Conservation (phyloP, 2,797 vertebrate species). For the Epinephelus coioides region DNA sequence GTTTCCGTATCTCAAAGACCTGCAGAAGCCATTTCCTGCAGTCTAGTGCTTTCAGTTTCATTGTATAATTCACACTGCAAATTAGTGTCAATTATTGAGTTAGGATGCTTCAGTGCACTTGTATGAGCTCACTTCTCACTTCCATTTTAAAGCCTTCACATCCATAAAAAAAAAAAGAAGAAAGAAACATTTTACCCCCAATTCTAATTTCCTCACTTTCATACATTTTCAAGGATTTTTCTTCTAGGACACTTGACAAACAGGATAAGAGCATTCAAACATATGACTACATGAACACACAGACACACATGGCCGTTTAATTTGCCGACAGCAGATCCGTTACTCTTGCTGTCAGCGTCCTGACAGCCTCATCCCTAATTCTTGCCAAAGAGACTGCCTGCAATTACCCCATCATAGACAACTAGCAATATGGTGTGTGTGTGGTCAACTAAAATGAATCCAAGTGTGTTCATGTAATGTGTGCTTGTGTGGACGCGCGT, state of each 20-base stretch:
- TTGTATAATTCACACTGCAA: slow-evolving; percentile 69
- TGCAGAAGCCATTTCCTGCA: slow-evolving; percentile 46
- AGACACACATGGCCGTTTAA: slow-evolving; percentile 61
- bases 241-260: slow-evolving; percentile 52
- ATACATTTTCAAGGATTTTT: slow-evolving; percentile 44
- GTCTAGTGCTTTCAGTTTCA: slow-evolving; percentile 59
- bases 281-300: slow-evolving; percentile 51
- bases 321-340: slow-evolving; percentile 77
- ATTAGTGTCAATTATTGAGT: slow-evolving; percentile 64
- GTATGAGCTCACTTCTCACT: slow-evolving; percentile 51
- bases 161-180: background rate
- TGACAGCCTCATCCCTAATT: slow-evolving; percentile 83
- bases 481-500: slow-evolving; percentile 33
- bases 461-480: slow-evolving; percentile 42
- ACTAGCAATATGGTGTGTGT: slow-evolving; percentile 42
- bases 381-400: slow-evolving; percentile 75
- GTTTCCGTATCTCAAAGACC: slow-evolving; percentile 52
- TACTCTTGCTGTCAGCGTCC: slow-evolving; percentile 73
- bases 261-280: slow-evolving; percentile 45
- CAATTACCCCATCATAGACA: slow-evolving; percentile 82
- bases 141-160: slow-evolving; percentile 39
- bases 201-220: slow-evolving; percentile 45
- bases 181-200: slow-evolving; percentile 19
- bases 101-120: slow-evolving; percentile 59
- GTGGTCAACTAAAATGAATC: slow-evolving; percentile 58